Conservation (phyloP, 2,113 vertebrate species). For the Axis porcinus region DNA sequence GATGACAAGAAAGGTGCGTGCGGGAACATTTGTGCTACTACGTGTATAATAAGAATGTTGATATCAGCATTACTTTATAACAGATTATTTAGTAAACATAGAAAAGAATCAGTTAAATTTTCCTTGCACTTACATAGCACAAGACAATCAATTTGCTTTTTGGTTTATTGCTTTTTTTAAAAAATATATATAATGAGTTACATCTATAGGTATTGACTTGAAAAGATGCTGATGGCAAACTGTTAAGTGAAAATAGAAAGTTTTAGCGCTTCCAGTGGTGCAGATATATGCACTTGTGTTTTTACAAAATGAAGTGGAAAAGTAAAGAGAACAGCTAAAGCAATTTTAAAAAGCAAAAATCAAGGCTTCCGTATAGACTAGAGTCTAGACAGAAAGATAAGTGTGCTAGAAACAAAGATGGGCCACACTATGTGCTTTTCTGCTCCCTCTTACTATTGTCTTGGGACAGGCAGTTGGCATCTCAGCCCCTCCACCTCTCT, state of each 20-base stretch:
- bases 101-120: background rate
- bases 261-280: background rate
- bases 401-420: background rate
- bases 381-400: background rate
- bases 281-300: background rate
- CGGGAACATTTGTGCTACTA: background rate
- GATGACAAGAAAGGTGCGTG: background rate
- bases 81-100: background rate
- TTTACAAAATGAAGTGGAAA: background rate
- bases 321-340: background rate
- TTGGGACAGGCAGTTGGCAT: too few relatives aligned
- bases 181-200: too few relatives aligned
- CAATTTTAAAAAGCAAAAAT: background rate
- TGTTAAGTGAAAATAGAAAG: background rate
- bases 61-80: background rate
- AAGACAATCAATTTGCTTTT: background rate
- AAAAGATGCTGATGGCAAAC: background rate
- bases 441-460: accelerated
- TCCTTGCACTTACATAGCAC: too few relatives aligned
- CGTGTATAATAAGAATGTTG: background rate
- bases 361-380: background rate
- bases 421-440: too few relatives aligned
- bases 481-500: too few relatives aligned
- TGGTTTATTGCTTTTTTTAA: too few relatives aligned
- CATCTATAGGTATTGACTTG: background rate